A percentile compares a stretch with the other conserved stretches of the same genome.
Conservation (phyloP, 2,797 vertebrate species). For the Lindbergichthys nudifrons region DNA sequence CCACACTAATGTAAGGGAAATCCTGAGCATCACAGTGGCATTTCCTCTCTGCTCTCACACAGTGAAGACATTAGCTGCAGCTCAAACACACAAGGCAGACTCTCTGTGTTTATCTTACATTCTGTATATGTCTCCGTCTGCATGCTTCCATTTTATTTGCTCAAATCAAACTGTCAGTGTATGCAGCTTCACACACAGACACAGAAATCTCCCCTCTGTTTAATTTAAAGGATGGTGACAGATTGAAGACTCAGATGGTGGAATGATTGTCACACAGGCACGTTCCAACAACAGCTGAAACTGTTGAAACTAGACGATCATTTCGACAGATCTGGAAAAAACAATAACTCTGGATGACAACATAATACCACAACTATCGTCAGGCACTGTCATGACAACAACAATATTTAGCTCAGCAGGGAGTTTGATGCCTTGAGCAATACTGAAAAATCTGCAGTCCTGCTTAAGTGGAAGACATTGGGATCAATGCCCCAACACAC, state of each 20-base stretch:
- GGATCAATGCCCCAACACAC: slow-evolving; percentile 1
- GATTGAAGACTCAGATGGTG: slow-evolving; percentile 34
- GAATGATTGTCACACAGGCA: slow-evolving; percentile 38
- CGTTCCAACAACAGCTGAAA: slow-evolving; percentile 53
- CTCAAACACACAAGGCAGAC: slow-evolving; percentile 29
- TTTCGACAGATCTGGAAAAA: slow-evolving; percentile 54
- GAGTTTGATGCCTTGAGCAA: slow-evolving; percentile 26
- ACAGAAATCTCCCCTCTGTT: slow-evolving; percentile 1
- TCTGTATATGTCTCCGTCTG: neutral
- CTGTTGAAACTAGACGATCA: slow-evolving; percentile 36
- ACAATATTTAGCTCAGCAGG: slow-evolving; percentile 27
- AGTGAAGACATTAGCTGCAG: slow-evolving; percentile 40
- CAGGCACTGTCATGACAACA: slow-evolving; percentile 19
- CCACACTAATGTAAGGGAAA: slow-evolving; percentile 81
- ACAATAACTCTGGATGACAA: slow-evolving; percentile 47
- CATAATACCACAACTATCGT: slow-evolving; percentile 21
- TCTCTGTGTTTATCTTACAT: neutral
- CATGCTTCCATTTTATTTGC: neutral
- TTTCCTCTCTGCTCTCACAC: slow-evolving; percentile 78
- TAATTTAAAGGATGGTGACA: slow-evolving; percentile 11
- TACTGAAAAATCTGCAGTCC: slow-evolving; percentile 1
- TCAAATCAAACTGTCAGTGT: neutral
- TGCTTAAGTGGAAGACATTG: neutral
- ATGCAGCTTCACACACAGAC: neutral
- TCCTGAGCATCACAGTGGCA: slow-evolving; percentile 82